A percentile compares a stretch with the other conserved stretches of the same genome.
Evolutionary conservation across 1,140 invertebrate genomes (phyloP).

Genomic region (Leptinotarsa texana): DNA sequence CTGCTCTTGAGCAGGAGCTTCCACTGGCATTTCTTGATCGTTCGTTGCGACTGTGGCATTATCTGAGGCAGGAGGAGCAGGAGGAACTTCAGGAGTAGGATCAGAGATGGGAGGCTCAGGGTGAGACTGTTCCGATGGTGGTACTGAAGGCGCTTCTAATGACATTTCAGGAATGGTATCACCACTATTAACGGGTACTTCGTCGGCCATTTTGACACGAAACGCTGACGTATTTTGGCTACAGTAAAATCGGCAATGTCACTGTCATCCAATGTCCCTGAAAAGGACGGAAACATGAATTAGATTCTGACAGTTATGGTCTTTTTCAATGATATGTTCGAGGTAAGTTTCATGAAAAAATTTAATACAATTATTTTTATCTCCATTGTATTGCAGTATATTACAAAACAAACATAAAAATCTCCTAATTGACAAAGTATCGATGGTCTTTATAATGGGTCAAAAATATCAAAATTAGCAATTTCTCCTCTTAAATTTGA

Average conservation of each 20-base stretch:
- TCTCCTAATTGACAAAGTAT: no score
- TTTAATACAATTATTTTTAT: no score
- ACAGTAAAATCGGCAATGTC: slow-evolving; percentile 23
- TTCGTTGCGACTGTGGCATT: neutral
- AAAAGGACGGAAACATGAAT: slow-evolving; percentile 23
- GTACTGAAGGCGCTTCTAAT: slow-evolving; percentile 8
- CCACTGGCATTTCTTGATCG: neutral
- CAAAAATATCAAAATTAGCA: no score
- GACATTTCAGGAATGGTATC: slow-evolving; percentile 22
- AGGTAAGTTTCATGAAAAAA: neutral
- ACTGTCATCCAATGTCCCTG: slow-evolving; percentile 30
- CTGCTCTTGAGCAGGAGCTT: neutral
- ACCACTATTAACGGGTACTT: slow-evolving; percentile 38
- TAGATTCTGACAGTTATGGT: neutral
- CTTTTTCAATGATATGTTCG: neutral
- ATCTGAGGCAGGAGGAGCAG: neutral
- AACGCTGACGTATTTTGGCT: neutral
- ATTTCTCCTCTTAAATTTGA: no score
- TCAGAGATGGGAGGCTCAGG: neutral
- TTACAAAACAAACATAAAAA: no score
- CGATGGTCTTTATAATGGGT: no score
- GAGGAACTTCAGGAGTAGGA: neutral
- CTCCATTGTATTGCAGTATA: no score
- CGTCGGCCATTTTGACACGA: slow-evolving; percentile 46
- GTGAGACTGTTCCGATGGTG: slow-evolving; percentile 2